Percentiles rank a stretch among this genome's conserved stretches.
These are phyloP conservation scores for Scartelaos histophorus DNA, from an alignment of 2,113 vertebrate species.

Conservation along the genomic window DNA sequence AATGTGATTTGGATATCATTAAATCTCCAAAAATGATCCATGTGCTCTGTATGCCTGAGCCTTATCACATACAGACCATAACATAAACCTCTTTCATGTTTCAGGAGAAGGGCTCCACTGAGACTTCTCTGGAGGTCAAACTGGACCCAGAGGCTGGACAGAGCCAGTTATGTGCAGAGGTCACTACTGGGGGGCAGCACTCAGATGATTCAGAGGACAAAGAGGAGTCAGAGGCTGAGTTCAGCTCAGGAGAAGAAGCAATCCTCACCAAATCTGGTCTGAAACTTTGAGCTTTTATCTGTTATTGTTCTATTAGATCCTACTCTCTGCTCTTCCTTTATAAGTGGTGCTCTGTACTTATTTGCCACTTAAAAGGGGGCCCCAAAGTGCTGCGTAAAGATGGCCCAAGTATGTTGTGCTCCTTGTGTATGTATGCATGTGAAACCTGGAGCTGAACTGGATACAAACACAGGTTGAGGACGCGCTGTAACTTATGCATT, in stretches of 20 bases:
- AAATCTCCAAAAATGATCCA: not conserved
- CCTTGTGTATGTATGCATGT: too few species aligned
- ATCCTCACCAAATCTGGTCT: conserved; percentile 89
- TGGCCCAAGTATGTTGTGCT: too few species aligned
- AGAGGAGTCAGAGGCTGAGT: conserved; percentile 60
- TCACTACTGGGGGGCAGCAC: conserved; percentile 10
- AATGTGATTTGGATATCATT: not conserved
- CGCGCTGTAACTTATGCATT: too few species aligned
- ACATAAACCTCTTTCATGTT: not conserved
- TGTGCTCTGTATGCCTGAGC: not conserved
- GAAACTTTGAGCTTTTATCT: not conserved
- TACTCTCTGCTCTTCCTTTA: too few species aligned
- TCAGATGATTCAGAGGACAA: not conserved
- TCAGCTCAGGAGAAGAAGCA: conserved; percentile 83
- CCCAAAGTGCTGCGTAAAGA: too few species aligned
- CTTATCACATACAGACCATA: not conserved
- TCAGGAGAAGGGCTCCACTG: conserved; percentile 78
- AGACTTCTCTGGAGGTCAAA: not conserved
- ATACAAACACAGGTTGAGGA: too few species aligned
- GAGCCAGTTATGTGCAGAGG: conserved; percentile 30
- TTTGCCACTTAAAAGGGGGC: too few species aligned
- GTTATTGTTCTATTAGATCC: too few species aligned
- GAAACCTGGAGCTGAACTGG: too few species aligned
- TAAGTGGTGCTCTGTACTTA: too few species aligned
- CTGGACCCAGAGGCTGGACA: conserved; percentile 20